Base-by-base conservation (phyloP, 2,888 invertebrate species). In the Troglohyphantes excavatus region DNA sequence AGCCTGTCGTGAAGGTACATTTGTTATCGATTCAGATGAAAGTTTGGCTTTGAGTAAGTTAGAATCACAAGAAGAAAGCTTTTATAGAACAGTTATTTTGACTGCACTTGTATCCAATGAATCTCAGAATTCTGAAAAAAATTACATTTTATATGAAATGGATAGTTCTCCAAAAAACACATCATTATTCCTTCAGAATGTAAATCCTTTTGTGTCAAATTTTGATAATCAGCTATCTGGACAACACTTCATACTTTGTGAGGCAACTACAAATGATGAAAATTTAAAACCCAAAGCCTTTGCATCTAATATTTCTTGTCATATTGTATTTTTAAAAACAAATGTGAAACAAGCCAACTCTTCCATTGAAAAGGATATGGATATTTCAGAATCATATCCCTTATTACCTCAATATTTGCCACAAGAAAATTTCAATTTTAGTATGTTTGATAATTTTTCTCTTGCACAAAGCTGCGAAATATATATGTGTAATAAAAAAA, bases 401-500 rank as follows among this genome's bases (percentile, higher is more conserved):
- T 68, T 88, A 6, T 59, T 88, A 46, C 88, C 88, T 67, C 88
- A 88, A 29, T 88, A 88, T 75, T 61, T 88, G 39, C 88, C 88
- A 3, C 23, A 43, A 21, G 88, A 82, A 82, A 88, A 61, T 39
- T 76, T 29, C 7, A 82, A 26, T 63, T 82, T 73, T 68, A 33
- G 68, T 21, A 76, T 29, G 29, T 82, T 82, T 76, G 88, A 88
- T 33, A 39, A 75, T 19, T 53, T 88, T 59, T 88, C 88, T 68
- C 75, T 75, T 67, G 53, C 65, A 23, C 81, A 88, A 21, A 88
- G 67, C 26, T 88, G 88, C 75, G 88, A 88, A 82, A 88, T 88
- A 68, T 88, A 88, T 29, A 59, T 82, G 68, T 68, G 72, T 17
- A 76, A 82, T 46, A 17, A 33, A 17, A 68, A 82, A 39, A 67